Evolutionary conservation across 2,888 invertebrate species (phyloP).

Genomic region (Nesidiocoris tenuis): DNA sequence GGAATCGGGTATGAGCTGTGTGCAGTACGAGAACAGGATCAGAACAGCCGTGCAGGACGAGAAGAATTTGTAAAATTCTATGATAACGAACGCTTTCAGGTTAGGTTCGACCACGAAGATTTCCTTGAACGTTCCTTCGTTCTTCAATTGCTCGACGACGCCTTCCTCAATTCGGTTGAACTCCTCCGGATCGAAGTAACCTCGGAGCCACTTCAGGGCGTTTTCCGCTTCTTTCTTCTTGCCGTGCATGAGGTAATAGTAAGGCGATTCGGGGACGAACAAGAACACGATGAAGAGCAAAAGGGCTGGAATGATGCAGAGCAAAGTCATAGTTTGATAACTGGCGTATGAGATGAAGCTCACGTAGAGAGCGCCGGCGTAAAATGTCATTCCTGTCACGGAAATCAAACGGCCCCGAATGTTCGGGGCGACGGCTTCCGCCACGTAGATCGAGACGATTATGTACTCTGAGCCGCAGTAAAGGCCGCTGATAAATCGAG

Average conservation of each 20-base stretch:
- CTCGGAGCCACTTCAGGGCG: slow-evolving; percentile 44
- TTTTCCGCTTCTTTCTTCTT: slow-evolving; percentile 50
- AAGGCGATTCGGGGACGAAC: slow-evolving; percentile 66
- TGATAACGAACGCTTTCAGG: slow-evolving; percentile 46
- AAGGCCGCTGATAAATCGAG: slow-evolving; percentile 49
- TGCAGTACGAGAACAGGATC: slow-evolving; percentile 47
- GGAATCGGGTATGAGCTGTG: slow-evolving; percentile 47
- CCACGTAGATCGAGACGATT: slow-evolving; percentile 50
- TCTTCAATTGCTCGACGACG: slow-evolving; percentile 45
- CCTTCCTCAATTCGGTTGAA: slow-evolving; percentile 41
- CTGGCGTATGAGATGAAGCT: slow-evolving; percentile 41
- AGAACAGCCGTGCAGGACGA: slow-evolving; percentile 27
- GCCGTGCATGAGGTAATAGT: slow-evolving; percentile 61
- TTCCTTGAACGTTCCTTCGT: slow-evolving; percentile 41
- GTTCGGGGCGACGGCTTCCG: slow-evolving; percentile 50
- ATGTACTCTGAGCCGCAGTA: slow-evolving; percentile 50
- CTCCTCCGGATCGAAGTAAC: slow-evolving; percentile 31
- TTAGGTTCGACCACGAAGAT: slow-evolving; percentile 43
- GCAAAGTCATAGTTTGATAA: slow-evolving; percentile 13
- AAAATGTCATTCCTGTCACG: slow-evolving; percentile 48
- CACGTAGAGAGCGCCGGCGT: slow-evolving; percentile 49
- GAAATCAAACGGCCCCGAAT: slow-evolving; percentile 50
- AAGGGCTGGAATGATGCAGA: slow-evolving; percentile 7
- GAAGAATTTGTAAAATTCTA: slow-evolving; percentile 25
- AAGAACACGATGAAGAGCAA: slow-evolving; percentile 53